A percentile compares a stretch with the other conserved stretches of the same genome.
phyloP scores from a whole-genome alignment of 2,113 vertebrate species.

The Phodopus roborovskii region DNA sequence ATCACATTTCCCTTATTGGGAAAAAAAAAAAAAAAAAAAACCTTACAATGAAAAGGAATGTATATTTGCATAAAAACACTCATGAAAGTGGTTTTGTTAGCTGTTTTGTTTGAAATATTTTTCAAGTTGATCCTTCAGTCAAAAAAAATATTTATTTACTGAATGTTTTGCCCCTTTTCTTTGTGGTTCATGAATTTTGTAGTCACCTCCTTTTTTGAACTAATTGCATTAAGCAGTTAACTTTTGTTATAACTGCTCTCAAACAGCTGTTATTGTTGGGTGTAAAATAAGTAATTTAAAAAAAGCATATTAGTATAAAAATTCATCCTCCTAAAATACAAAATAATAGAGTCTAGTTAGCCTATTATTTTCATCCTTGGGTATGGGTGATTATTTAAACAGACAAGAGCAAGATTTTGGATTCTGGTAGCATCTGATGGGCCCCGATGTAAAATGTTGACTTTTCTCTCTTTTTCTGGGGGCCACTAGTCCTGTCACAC shows the following conservation, averaged over 20 bases:
- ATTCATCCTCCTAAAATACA: slow-evolving; percentile 15
- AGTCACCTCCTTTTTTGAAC: slow-evolving; percentile 64
- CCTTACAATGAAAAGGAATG: slow-evolving; percentile 9
- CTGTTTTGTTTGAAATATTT: slow-evolving; percentile 58
- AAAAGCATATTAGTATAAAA: neutral
- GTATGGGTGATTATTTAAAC: neutral
- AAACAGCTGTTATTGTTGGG: slow-evolving; percentile 63
- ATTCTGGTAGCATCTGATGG: too few species aligned
- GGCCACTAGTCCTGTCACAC: slow-evolving; percentile 88
- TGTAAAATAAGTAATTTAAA: slow-evolving; percentile 52
- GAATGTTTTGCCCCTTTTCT: neutral
- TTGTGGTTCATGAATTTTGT: slow-evolving; percentile 65
- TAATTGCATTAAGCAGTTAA: slow-evolving; percentile 73
- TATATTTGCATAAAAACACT: slow-evolving; percentile 25
- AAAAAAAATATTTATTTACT: slow-evolving; percentile 71
- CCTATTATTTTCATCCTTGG: neutral
- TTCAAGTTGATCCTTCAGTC: slow-evolving; percentile 61
- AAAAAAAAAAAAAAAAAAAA: too few species aligned
- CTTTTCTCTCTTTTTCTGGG: neutral
- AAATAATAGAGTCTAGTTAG: neutral
- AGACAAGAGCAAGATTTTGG: neutral
- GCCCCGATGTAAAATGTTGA: too few species aligned
- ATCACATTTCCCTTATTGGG: neutral
- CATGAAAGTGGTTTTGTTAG: slow-evolving; percentile 56
- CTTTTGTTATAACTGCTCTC: slow-evolving; percentile 63